phyloP scores from a whole-genome alignment of 1,140 invertebrate species.

The Heliconius nattereri region DNA sequence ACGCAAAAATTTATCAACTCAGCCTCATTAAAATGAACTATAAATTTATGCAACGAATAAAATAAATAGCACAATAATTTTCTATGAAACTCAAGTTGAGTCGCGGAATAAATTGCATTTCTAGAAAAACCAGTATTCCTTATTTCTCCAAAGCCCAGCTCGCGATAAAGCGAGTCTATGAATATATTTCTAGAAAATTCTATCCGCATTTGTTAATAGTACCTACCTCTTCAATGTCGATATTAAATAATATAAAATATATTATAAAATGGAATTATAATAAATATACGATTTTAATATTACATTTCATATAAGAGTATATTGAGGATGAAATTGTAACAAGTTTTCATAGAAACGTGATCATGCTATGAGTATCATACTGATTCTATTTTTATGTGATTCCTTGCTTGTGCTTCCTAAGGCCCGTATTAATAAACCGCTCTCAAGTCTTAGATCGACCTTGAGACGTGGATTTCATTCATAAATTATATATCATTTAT shows the following conservation, averaged over 20 bases:
- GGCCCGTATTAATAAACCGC: too few relatives aligned
- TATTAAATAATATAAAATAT: neutral
- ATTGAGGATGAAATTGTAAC: neutral
- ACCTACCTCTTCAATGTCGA: slow-evolving; percentile 10
- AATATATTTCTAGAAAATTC: slow-evolving; percentile 26
- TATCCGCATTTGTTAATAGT: slow-evolving; percentile 10
- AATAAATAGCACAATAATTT: slow-evolving; percentile 11
- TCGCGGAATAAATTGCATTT: slow-evolving; percentile 4
- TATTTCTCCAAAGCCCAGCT: slow-evolving; percentile 11
- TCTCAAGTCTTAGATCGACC: too few relatives aligned
- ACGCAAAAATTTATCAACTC: slow-evolving; percentile 2
- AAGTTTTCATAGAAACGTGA: slow-evolving; percentile 5
- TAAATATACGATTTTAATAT: neutral
- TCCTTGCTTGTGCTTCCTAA: neutral
- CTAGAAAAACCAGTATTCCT: slow-evolving; percentile 14
- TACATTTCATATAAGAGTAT: neutral
- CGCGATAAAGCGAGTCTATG: slow-evolving; percentile 17
- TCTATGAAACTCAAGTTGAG: neutral
- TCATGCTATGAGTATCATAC: neutral
- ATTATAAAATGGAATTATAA: neutral
- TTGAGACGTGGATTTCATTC: too few relatives aligned
- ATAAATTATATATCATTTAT: too few relatives aligned
- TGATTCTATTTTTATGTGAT: neutral
- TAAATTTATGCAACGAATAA: slow-evolving; percentile 7
- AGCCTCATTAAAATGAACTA: slow-evolving; percentile 1